Percentiles rank a stretch among this genome's conserved stretches.
These are phyloP conservation scores for Microcebus griseorufus DNA, from an alignment of 2,113 vertebrate species.

Conservation along the genomic window DNA sequence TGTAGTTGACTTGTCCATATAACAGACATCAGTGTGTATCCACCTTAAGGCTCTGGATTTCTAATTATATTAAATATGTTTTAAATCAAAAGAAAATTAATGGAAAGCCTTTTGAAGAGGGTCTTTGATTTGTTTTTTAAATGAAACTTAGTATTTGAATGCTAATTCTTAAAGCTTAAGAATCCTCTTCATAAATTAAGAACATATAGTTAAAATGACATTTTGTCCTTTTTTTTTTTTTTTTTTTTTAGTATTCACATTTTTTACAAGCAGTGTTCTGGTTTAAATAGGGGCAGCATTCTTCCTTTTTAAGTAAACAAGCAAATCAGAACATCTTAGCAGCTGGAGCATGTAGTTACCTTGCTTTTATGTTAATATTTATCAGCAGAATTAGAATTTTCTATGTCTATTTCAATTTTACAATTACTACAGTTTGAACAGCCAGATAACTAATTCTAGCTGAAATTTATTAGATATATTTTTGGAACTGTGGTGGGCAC, in stretches of 20 bases:
- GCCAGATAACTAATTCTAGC: not conserved
- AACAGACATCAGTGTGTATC: not conserved
- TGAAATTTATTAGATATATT: conserved; percentile 19
- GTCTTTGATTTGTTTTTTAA: conserved; percentile 8
- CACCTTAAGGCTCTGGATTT: not conserved
- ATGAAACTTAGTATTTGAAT: not conserved
- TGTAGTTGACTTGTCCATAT: not conserved
- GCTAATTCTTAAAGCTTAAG: conserved; percentile 8
- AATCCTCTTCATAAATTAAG: conserved; percentile 47
- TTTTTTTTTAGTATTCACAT: not conserved
- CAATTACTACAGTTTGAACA: not conserved
- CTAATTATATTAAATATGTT: conserved; percentile 34
- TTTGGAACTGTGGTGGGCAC: not conserved
- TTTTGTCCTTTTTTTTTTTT: not conserved
- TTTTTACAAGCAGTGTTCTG: not conserved
- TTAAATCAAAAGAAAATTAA: conserved; percentile 36
- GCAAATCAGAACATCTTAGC: not conserved
- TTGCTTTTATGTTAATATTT: not conserved
- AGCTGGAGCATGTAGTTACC: not conserved
- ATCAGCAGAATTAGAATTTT: not conserved
- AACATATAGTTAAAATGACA: not conserved
- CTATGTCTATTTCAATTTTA: not conserved
- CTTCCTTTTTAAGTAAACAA: not conserved
- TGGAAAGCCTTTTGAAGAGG: not conserved
- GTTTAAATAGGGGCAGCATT: not conserved